Conservation (phyloP, 2,888 invertebrate species). For the Harpalus rufipes region DNA sequence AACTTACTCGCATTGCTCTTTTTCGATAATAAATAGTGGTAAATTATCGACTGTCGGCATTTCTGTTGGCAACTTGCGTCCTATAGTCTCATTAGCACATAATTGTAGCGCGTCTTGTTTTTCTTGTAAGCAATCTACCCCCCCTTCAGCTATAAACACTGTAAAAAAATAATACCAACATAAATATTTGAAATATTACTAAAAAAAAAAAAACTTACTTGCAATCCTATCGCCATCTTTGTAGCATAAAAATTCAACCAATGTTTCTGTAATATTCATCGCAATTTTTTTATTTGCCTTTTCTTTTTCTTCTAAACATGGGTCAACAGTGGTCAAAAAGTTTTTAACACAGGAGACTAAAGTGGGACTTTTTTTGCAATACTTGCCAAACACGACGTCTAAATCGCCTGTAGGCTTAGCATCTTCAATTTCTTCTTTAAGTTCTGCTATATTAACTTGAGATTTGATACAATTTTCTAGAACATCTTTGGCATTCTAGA, state of each 20-base stretch:
- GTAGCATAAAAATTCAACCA: conserved; percentile 78
- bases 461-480: conserved; percentile 74
- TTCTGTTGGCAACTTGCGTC: conserved; percentile 72
- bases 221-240: conserved; percentile 81
- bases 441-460: conserved; percentile 75
- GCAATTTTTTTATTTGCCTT: conserved; percentile 76
- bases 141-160: conserved; percentile 79
- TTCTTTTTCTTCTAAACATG: conserved; percentile 78
- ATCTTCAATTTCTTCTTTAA: conserved; percentile 77
- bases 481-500: conserved; percentile 72
- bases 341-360: conserved; percentile 76
- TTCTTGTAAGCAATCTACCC: conserved; percentile 77
- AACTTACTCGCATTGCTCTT: conserved; percentile 77
- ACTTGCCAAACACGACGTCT: conserved; percentile 80
- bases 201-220: conserved; percentile 74
- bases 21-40: conserved; percentile 75
- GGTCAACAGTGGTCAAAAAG: conserved; percentile 75
- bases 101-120: conserved; percentile 75
- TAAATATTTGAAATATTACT: conserved; percentile 4
- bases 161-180: neutral
- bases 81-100: conserved; percentile 76
- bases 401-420: conserved; percentile 77
- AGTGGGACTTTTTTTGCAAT: conserved; percentile 77
- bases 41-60: conserved; percentile 70
- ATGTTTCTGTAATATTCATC: conserved; percentile 77